phyloP scores from a whole-genome alignment of 1,140 invertebrate species.

The Drosophila takahashii region DNA sequence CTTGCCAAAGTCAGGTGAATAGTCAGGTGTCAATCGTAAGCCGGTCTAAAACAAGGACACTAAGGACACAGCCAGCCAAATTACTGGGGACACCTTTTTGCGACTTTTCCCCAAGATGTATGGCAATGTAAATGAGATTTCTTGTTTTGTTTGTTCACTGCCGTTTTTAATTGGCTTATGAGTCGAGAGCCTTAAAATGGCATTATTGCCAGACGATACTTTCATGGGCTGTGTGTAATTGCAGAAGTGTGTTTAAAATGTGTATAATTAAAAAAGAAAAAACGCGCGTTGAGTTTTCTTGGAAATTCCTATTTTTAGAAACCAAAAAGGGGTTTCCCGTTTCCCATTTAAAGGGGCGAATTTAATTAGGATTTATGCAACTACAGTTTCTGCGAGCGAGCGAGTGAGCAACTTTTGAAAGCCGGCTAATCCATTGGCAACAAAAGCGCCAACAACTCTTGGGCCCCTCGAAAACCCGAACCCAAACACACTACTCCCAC shows the following conservation, averaged over 20 bases:
- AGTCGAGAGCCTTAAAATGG: slow-evolving; percentile 39
- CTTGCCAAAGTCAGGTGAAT: slow-evolving; percentile 41
- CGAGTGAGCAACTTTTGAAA: slow-evolving; percentile 8
- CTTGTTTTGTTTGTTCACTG: slow-evolving; percentile 12
- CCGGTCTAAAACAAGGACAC: slow-evolving; percentile 1
- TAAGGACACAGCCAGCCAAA: background rate
- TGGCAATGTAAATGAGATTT: slow-evolving; percentile 40
- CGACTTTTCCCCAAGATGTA: slow-evolving; percentile 32
- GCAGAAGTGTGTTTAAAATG: slow-evolving; percentile 27
- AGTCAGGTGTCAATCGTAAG: slow-evolving; percentile 56
- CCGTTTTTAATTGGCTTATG: slow-evolving; percentile 49
- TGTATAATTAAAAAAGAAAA: slow-evolving; percentile 33
- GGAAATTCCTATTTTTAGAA: slow-evolving; percentile 8
- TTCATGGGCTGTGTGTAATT: slow-evolving; percentile 22
- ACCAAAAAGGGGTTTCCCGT: background rate
- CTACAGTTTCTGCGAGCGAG: slow-evolving; percentile 22
- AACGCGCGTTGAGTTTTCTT: background rate
- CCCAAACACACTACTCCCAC: slow-evolving; percentile 16
- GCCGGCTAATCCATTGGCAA: slow-evolving; percentile 47
- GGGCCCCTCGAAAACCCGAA: background rate
- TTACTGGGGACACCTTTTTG: slow-evolving; percentile 6
- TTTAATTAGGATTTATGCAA: slow-evolving; percentile 47
- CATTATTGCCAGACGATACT: slow-evolving; percentile 25
- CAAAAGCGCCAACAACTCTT: slow-evolving; percentile 38
- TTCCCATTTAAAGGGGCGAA: background rate